phyloP scores from a whole-genome alignment of 1,140 invertebrate species.

The Pectinophora gossypiella region DNA sequence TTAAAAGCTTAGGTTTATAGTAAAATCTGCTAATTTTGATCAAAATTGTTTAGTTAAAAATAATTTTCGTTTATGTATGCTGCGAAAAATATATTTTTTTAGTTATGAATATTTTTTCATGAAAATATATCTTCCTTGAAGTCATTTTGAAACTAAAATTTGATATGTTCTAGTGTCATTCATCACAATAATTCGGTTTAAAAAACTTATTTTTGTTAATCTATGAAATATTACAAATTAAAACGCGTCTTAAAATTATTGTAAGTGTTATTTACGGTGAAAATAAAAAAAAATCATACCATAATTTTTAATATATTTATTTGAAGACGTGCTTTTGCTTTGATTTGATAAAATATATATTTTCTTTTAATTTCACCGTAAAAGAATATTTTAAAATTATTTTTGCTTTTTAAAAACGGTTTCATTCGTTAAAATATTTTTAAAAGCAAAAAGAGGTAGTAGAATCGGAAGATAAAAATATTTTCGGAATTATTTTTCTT shows the following conservation, averaged over 20 bases:
- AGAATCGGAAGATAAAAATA: conserved; percentile 31
- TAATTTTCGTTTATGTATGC: neutral
- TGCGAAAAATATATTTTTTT: conserved; percentile 2
- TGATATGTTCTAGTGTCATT: conserved; percentile 60
- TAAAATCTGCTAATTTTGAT: neutral
- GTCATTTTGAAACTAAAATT: conserved; percentile 32
- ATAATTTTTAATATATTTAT: too few relatives aligned
- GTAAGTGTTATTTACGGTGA: neutral
- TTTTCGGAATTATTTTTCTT: neutral
- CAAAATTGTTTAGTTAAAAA: neutral
- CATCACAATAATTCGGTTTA: conserved; percentile 32
- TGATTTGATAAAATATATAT: neutral
- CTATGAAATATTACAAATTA: neutral
- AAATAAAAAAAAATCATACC: neutral
- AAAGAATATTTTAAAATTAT: neutral
- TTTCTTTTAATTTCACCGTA: neutral
- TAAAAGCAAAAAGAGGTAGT: conserved; percentile 39
- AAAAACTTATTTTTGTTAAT: neutral
- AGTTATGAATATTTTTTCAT: conserved; percentile 14
- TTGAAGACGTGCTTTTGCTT: neutral
- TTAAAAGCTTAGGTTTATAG: neutral
- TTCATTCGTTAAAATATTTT: neutral
- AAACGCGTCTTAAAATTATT: neutral
- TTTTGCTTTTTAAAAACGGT: neutral
- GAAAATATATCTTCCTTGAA: conserved; percentile 47